Evolutionary conservation across 2,888 invertebrate species (phyloP), one percentile per base, ranked within the genome.

Genomic region (Ormyrus labotus): DNA sequence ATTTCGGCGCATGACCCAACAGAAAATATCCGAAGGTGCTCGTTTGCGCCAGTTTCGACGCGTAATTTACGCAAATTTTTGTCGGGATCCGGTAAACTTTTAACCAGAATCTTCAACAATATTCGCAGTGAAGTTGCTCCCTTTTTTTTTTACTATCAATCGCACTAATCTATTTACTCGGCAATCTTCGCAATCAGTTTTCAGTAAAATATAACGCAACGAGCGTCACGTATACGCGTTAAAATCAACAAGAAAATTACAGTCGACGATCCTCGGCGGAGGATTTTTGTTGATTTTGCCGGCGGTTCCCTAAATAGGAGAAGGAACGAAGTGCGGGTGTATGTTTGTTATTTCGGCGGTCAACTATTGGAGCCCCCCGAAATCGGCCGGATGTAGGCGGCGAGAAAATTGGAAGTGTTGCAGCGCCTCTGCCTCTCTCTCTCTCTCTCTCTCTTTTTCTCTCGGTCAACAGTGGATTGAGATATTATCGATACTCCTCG

Each of bases 351-450:
- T 73, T 73, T 73, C 53, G 53, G 34, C 69, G 60, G 68, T 70
- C 61, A 55, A 70, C 76, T 77, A 55, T 63, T 58, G 57, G 68
- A 34, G 34, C 34, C 34, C 13, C 11, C 19, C 34, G 58, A 65
- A 65, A 78, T 50, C 60, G 77, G 57, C 53, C 79, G 79, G 79
- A 79, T 79, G 79, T 79, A 69, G 73, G 73, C 79, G 79, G 79
- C 47, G 51, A 68, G 68, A 69, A 73, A 79, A 79, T 73, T 79
- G 73, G 61, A 73, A 73, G 78, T 55, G 61, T 34, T 68, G 34
- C 11, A 68, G n/a, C 47, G 65, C 55, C 45, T 34, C 6, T 53
- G 13, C 13, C 50, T 57, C 63, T 34, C 65, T 65, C 65, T 45
- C 50, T 57, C 63, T 34, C 65, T 65, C 65, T 45, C 57, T 45